Evolutionary conservation across 2,888 invertebrate species (phyloP).

Genomic region (Schrankia costaestrigalis): DNA sequence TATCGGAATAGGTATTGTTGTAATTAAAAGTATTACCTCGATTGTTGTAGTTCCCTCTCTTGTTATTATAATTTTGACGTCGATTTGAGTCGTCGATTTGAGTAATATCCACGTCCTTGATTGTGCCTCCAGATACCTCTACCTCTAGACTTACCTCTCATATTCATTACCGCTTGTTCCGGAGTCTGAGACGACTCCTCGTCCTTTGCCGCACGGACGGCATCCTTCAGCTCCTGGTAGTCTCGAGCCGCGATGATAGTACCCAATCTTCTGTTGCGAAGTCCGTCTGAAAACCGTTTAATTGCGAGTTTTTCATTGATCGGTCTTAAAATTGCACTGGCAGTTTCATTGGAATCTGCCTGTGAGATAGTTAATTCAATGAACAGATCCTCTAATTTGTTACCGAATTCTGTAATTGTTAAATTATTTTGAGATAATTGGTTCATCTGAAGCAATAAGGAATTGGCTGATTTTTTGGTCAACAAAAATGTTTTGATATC

Average conservation of each 20-base stretch:
- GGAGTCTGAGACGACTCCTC: slow-evolving; percentile 1
- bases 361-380: slow-evolving; percentile 14
- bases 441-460: slow-evolving; percentile 9
- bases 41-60: too few relatives aligned
- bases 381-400: slow-evolving; percentile 11
- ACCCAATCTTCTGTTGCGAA: slow-evolving; percentile 1
- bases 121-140: not conserved
- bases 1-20: too few relatives aligned
- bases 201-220: slow-evolving; percentile 7
- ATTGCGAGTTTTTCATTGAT: slow-evolving; percentile 1
- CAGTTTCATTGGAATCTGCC: slow-evolving; percentile 7
- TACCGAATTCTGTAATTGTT: slow-evolving; percentile 9
- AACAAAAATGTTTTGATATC: slow-evolving; percentile 10
- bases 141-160: too few relatives aligned
- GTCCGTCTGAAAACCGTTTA: slow-evolving; percentile 1
- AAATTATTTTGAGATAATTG: slow-evolving; percentile 3
- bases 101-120: too few relatives aligned
- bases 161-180: too few relatives aligned
- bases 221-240: slow-evolving; percentile 4
- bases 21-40: too few relatives aligned
- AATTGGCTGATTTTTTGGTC: slow-evolving; percentile 7
- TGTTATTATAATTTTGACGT: too few relatives aligned
- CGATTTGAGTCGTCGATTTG: too few relatives aligned
- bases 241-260: slow-evolving; percentile 3
- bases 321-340: slow-evolving; percentile 6